Percentiles rank a stretch among this genome's conserved stretches.
phyloP scores from a whole-genome alignment of 2,113 vertebrate genomes.

The Catagonus wagneri region DNA sequence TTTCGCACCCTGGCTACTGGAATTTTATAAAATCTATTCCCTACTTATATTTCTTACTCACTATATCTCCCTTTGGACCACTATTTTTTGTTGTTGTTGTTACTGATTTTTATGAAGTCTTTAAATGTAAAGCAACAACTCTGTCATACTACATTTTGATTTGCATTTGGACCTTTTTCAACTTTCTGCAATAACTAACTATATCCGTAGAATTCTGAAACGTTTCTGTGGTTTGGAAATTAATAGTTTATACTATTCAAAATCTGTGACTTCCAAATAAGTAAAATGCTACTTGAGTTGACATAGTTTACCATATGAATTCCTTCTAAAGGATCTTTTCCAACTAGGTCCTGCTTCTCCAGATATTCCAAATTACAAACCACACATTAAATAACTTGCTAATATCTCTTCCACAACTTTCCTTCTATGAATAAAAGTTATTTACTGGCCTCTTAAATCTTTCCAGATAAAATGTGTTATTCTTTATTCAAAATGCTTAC shows the following conservation, averaged over 20 bases:
- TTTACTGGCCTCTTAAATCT: neutral
- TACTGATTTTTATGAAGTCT: neutral
- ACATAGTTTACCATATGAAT: neutral
- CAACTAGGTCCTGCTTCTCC: neutral
- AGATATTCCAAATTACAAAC: neutral
- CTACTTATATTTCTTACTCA: neutral
- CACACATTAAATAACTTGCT: neutral
- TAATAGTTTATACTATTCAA: neutral
- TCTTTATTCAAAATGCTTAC: constrained; percentile 10
- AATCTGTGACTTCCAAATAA: neutral
- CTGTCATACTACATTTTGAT: neutral
- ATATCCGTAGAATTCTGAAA: neutral
- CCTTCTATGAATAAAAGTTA: neutral
- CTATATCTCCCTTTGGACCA: neutral
- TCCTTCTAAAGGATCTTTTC: neutral
- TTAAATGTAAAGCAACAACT: constrained; percentile 7
- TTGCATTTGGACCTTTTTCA: constrained; percentile 9
- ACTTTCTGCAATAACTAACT: neutral
- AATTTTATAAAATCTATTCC: constrained; percentile 32
- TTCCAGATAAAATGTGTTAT: neutral
- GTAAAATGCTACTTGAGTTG: neutral
- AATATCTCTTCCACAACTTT: constrained; percentile 11
- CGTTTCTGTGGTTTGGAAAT: neutral
- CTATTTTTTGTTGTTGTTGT: neutral
- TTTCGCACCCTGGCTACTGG: neutral